Evolutionary conservation across 2,797 vertebrate genomes (phyloP), one percentile per base, ranked within the genome.

Genomic region (Cynopterus sphinx): DNA sequence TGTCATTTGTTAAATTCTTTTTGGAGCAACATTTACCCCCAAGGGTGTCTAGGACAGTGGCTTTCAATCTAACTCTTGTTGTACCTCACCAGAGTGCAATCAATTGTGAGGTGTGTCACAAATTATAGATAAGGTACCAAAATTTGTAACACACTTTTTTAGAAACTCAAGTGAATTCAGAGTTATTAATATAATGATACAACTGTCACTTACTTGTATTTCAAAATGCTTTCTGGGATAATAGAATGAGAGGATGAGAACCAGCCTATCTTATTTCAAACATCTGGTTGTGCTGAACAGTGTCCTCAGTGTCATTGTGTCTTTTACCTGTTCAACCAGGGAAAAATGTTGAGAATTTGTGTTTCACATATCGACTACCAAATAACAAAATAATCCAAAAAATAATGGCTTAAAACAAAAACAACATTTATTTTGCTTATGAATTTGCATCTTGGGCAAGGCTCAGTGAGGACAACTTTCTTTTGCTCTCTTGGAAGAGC

Each of bases 161-260:
- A 57, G 77, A 83, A 86, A 91, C 46, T 88, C 68, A 93, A 24
- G 12, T 85, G 46, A 84, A 87, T 75, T 87, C 2, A 39, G 6
- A 11, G 31, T 90, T 90, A 41, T 63, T 3, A 46, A 5, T 68
- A 28, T 77, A 77, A 36, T 63, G 33, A 46, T 39, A 26, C 21
- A 26, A 85, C 1, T 82, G 21, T n/a, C 39, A 67, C 9, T 59
- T 78, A 51, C 28, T 71, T 78, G n/a, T 70, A 79, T 61, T 88
- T 31, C 22, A 87, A 91, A 91, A 85, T n/a, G 4, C 17, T 92
- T 90, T 82, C n/a, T 96, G 43, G 36, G 51, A 49, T 43, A 90
- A 75, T 6, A 79, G 17, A 77, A 71, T 87, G n/a, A 26, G 9
- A 87, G 33, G 9, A n/a, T 65, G 41, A 70, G 31, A 70, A 51